Conservation (phyloP, 1,140 invertebrate species). For the Nasonia giraulti region DNA sequence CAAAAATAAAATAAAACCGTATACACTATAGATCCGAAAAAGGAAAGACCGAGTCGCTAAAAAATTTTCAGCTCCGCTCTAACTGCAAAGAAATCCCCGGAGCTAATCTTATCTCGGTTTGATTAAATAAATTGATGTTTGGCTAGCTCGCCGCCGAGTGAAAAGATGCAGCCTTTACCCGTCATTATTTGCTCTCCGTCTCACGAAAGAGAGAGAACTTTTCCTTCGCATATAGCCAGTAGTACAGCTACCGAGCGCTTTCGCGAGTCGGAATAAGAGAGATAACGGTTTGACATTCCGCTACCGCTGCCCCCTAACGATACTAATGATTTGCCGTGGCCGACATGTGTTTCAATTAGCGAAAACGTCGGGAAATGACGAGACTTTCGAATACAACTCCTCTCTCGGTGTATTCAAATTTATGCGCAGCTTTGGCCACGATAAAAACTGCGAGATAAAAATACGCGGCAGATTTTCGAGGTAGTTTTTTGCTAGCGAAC, state of each 20-base stretch:
- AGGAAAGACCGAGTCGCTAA: too few species aligned
- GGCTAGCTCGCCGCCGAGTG: not conserved
- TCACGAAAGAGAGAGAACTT: not conserved
- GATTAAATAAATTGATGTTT: conserved; percentile 35
- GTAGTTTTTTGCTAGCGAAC: not conserved
- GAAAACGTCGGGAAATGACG: conserved; percentile 27
- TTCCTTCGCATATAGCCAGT: not conserved
- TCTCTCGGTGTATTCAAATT: not conserved
- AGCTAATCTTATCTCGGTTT: conserved; percentile 22
- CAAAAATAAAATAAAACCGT: not conserved
- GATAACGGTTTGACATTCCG: conserved; percentile 46
- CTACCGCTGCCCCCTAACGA: not conserved
- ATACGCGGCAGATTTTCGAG: not conserved
- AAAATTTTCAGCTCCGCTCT: too few species aligned
- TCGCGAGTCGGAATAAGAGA: not conserved
- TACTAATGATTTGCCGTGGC: conserved; percentile 31
- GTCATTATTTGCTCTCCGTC: conserved; percentile 13
- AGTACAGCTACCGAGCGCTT: not conserved
- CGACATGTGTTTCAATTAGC: conserved; percentile 40
- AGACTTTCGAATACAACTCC: conserved; percentile 20
- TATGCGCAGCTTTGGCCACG: not conserved
- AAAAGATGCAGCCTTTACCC: not conserved
- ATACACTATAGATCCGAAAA: not conserved
- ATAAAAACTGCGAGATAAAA: not conserved
- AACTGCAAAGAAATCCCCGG: not conserved